A percentile compares a stretch with the other conserved stretches of the same genome.
Evolutionary conservation across 1,140 invertebrate genomes (phyloP).

Genomic region (Drosophila sp.): DNA sequence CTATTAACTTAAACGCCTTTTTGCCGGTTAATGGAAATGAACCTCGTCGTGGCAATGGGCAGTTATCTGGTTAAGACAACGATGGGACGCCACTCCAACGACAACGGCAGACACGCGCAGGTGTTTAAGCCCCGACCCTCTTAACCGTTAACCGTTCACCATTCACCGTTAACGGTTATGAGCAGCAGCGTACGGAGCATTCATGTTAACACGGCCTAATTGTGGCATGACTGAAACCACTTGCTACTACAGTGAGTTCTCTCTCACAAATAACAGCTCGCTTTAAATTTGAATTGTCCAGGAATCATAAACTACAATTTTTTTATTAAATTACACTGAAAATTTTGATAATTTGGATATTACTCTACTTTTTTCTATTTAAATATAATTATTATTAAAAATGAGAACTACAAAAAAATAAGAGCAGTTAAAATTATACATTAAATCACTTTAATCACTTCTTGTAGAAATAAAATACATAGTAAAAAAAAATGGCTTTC

Average conservation of each 20-base stretch:
- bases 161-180: slow-evolving; percentile 46
- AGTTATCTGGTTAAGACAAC: slow-evolving; percentile 78
- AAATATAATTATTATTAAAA: too few species aligned
- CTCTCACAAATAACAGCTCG: not conserved
- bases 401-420: too few species aligned
- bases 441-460: too few species aligned
- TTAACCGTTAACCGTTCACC: slow-evolving; percentile 44
- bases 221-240: slow-evolving; percentile 40
- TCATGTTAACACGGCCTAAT: slow-evolving; percentile 73
- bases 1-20: slow-evolving; percentile 84
- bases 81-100: slow-evolving; percentile 9
- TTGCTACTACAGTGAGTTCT: slow-evolving; percentile 2
- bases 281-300: too few species aligned
- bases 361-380: too few species aligned
- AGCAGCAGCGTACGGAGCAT: slow-evolving; percentile 28
- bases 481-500: too few species aligned
- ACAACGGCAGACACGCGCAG: slow-evolving; percentile 54
- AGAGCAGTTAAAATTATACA: too few species aligned
- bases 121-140: slow-evolving; percentile 50
- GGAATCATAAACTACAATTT: too few species aligned
- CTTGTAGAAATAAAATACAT: too few species aligned
- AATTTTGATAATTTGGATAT: too few species aligned
- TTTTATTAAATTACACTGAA: too few species aligned
- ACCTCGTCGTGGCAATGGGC: slow-evolving; percentile 70
- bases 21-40: slow-evolving; percentile 83